These are phyloP conservation scores for Falco punctatus DNA, from an alignment of 2,113 vertebrate species.

Conservation along the genomic window DNA sequence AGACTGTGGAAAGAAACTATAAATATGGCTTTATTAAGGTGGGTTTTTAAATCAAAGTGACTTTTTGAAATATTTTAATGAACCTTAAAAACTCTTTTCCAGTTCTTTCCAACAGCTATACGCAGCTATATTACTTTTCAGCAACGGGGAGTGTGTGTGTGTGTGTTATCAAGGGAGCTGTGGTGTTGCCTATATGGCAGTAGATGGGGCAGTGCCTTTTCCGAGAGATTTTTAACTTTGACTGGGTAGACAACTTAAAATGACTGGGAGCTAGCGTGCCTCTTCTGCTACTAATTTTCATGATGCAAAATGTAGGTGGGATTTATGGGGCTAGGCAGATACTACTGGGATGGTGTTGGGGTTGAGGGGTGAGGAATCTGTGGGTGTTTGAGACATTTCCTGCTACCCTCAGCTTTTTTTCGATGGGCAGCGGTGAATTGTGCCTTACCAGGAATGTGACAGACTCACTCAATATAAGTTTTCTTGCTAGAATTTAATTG, in stretches of 20 bases:
- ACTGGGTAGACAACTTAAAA: neutral
- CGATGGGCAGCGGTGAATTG: neutral
- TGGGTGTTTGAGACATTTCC: neutral
- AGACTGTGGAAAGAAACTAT: slow-evolving; percentile 62
- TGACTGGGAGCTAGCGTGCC: neutral
- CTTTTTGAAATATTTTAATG: slow-evolving; percentile 64
- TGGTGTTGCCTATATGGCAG: neutral
- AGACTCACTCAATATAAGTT: neutral
- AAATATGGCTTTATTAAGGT: slow-evolving; percentile 59
- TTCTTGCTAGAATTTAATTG: slow-evolving; percentile 14
- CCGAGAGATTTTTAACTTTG: neutral
- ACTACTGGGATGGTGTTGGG: neutral
- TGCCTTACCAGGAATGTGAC: slow-evolving; percentile 11
- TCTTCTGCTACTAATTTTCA: neutral
- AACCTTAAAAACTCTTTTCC: slow-evolving; percentile 30
- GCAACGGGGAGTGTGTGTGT: neutral
- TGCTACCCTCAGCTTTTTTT: neutral
- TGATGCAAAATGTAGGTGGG: neutral
- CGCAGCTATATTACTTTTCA: slow-evolving; percentile 1
- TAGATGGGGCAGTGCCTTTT: neutral
- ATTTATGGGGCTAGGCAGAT: neutral
- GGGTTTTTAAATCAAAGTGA: slow-evolving; percentile 50
- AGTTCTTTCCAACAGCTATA: slow-evolving; percentile 16
- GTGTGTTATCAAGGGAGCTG: neutral
- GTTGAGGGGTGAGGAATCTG: neutral